A percentile compares a stretch with the other conserved stretches of the same genome.
phyloP scores from a whole-genome alignment of 2,797 vertebrate species.

The Lerista edwardsae region DNA sequence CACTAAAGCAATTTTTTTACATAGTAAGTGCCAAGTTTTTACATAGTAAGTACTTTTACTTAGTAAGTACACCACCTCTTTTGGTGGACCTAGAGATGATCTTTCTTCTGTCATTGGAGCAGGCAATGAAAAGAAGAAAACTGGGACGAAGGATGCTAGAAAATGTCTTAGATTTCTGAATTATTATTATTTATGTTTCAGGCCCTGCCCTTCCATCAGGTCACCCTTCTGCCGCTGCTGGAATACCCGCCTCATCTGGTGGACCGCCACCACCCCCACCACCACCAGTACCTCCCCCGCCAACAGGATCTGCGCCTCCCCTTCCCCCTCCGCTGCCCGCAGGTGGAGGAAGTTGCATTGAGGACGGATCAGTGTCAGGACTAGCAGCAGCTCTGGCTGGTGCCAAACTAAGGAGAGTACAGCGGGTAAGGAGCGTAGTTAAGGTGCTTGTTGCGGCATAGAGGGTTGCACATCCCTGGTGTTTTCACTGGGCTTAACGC shows the following conservation, averaged over 20 bases:
- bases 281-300: slow-evolving; percentile 83
- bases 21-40: background rate
- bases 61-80: too few relatives aligned
- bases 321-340: slow-evolving; percentile 85
- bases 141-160: accelerated
- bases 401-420: slow-evolving; percentile 96
- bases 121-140: too few relatives aligned
- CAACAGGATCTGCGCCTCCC: slow-evolving; percentile 77
- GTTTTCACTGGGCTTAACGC: too few relatives aligned
- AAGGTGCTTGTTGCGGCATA: too few relatives aligned
- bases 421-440: slow-evolving; percentile 84
- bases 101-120: accelerated
- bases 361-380: slow-evolving; percentile 87
- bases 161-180: accelerated
- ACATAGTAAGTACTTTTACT: background rate
- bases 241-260: slow-evolving; percentile 78
- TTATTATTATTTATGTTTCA: slow-evolving; percentile 67
- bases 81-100: accelerated
- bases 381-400: slow-evolving; percentile 95
- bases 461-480: too few relatives aligned
- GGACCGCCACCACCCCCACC: slow-evolving; percentile 87
- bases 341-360: slow-evolving; percentile 75
- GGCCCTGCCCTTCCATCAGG: slow-evolving; percentile 88
- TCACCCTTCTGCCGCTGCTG: slow-evolving; percentile 84
- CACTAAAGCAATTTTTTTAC: background rate